A percentile compares a stretch with the other conserved stretches of the same genome.
These are phyloP conservation scores for Trisateles emortualis DNA, from an alignment of 2,888 invertebrate genomes.

Conservation along the genomic window DNA sequence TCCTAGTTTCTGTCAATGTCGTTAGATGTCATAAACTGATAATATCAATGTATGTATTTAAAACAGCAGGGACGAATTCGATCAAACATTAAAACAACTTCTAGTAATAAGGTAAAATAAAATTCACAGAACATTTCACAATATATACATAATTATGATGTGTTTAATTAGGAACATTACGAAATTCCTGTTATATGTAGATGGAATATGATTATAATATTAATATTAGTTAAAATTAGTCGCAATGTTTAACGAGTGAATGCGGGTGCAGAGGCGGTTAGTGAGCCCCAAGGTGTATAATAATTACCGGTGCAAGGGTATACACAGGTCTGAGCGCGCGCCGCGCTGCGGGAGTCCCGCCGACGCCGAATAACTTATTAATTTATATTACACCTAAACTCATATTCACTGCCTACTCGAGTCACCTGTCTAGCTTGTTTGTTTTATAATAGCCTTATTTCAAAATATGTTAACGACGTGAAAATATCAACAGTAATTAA, in stretches of 20 bases:
- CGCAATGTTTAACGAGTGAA: slow-evolving; percentile 46
- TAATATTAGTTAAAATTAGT: slow-evolving; percentile 44
- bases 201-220: slow-evolving; percentile 46
- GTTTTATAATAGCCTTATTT: slow-evolving; percentile 77
- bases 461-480: slow-evolving; percentile 80
- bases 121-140: slow-evolving; percentile 20
- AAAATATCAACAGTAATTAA: slow-evolving; percentile 83
- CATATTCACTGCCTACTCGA: slow-evolving; percentile 73
- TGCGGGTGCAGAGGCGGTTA: slow-evolving; percentile 42
- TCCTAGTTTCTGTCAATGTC: slow-evolving; percentile 24
- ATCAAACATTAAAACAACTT: background rate
- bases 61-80: slow-evolving; percentile 18
- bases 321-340: slow-evolving; percentile 45
- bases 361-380: slow-evolving; percentile 79
- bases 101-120: background rate
- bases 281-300: slow-evolving; percentile 47
- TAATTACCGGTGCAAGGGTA: slow-evolving; percentile 55
- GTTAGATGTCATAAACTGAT: slow-evolving; percentile 36
- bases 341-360: slow-evolving; percentile 69
- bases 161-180: slow-evolving; percentile 48
- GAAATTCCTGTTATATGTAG: slow-evolving; percentile 45
- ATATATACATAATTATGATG: slow-evolving; percentile 42
- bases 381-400: slow-evolving; percentile 81
- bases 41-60: slow-evolving; percentile 40
- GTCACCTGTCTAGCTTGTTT: slow-evolving; percentile 83